Evolutionary conservation across 2,888 invertebrate species (phyloP).

Genomic region (Seladonia tumulorum): DNA sequence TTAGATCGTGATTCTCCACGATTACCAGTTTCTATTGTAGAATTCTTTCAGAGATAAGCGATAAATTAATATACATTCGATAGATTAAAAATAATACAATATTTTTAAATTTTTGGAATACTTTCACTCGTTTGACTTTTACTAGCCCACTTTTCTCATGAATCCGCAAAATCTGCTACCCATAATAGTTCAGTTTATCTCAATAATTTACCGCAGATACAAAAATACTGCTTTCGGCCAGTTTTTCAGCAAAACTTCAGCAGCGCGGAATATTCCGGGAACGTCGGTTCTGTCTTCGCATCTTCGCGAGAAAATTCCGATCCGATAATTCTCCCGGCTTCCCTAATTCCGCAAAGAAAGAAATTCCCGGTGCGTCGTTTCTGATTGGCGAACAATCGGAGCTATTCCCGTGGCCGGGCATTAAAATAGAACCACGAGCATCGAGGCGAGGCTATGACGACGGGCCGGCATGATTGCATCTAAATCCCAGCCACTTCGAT

Average conservation of each 20-base stretch:
- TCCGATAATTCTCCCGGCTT: neutral
- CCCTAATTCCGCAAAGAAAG: neutral
- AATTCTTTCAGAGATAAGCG: too few relatives aligned
- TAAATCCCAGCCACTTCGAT: constrained; percentile 1
- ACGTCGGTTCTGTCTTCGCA: neutral
- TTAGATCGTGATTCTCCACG: too few relatives aligned
- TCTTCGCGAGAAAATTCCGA: neutral
- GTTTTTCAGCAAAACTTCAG: neutral
- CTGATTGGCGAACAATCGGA: constrained; percentile 8
- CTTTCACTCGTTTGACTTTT: neutral
- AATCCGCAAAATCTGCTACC: too few relatives aligned
- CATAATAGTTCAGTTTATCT: too few relatives aligned
- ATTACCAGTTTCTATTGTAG: too few relatives aligned
- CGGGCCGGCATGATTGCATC: neutral
- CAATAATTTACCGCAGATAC: neutral
- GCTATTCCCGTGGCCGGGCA: neutral
- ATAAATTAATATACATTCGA: too few relatives aligned
- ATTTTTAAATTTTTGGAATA: neutral
- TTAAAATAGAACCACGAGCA: neutral
- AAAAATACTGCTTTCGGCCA: neutral
- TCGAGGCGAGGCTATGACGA: neutral
- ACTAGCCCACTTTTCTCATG: too few relatives aligned
- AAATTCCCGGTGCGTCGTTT: neutral
- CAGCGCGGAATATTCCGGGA: neutral
- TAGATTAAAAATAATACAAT: neutral